Base-by-base conservation (phyloP, 2,113 vertebrate genomes). In the Callopanchax toddi region DNA sequence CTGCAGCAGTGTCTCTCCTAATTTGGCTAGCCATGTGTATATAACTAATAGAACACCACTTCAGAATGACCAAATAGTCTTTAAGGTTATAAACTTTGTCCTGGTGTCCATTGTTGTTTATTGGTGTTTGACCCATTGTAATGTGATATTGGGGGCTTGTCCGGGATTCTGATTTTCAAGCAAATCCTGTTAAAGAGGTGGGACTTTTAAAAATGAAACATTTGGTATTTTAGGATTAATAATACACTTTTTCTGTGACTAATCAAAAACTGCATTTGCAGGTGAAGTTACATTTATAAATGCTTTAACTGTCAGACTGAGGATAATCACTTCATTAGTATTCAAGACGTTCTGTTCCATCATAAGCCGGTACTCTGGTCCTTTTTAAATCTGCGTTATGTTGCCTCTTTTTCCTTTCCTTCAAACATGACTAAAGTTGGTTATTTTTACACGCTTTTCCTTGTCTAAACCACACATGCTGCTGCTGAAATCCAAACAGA, bases 401-500 rank as follows among this genome's bases (percentile, higher is more conserved):
- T 63, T 70, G 51, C 72, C 57, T 59, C 0, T 54, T 75, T 60
- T 63, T 58, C 32, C 25, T 16, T n/a, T 40, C 58, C 60, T 62
- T 67, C 45, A 67, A 20, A 67, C 57, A 11, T 55, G 75, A 66
- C 59, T 76, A 73, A 49, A 45, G 50, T 17, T 18, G 58, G 42
- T 13, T 73, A 60, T 84, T 74, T 77, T 65, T 57, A 50, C 54
- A 63, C 68, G 11, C 39, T 48, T 62, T 57, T 61, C 57, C 56
- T 49, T 50, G 79, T 83, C 39, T 29, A 42, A 58, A 37, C 23
- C 3, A 37, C 25, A 17, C 63, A 65, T 64, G 2, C 59, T n/a
- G 59, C 40, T 1, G 11, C 74, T 53, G 57, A 87, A 82, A 90
- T 85, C 76, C 51, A 46, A 80, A 66, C 79, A 79, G 84, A 89